These are phyloP conservation scores for Rhinophrynus dorsalis DNA, from an alignment of 2,797 vertebrate species.

Conservation along the genomic window DNA sequence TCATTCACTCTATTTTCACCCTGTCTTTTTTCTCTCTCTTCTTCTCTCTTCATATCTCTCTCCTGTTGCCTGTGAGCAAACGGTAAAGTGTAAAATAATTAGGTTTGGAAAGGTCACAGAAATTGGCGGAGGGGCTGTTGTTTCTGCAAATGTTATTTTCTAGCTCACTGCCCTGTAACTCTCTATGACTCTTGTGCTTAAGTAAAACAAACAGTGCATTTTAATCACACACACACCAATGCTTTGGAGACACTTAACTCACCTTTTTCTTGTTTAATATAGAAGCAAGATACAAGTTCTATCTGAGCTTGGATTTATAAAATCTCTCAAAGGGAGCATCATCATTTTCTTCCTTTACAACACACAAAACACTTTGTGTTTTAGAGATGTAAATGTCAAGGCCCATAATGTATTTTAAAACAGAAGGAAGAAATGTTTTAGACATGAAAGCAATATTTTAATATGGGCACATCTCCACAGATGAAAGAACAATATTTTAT, in stretches of 20 bases:
- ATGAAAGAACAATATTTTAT: no score
- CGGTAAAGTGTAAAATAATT: conserved; percentile 62
- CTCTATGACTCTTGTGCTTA: conserved; percentile 59
- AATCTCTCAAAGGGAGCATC: not conserved
- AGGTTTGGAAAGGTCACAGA: conserved; percentile 67
- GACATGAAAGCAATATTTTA: no score
- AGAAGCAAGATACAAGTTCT: fast-evolving
- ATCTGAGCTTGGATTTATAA: not conserved
- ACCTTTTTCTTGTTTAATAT: conserved; percentile 29
- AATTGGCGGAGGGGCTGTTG: conserved; percentile 57
- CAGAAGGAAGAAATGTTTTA: not conserved
- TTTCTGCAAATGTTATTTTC: conserved; percentile 82
- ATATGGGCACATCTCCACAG: no score
- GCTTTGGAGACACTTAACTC: conserved; percentile 45
- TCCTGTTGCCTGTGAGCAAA: conserved; percentile 38
- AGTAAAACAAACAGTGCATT: conserved; percentile 71
- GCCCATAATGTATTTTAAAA: conserved; percentile 13
- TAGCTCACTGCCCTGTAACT: conserved; percentile 78
- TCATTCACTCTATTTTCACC: conserved; percentile 45
- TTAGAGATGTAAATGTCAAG: conserved; percentile 29
- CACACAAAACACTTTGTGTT: conserved; percentile 8
- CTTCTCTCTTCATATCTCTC: conserved; percentile 43
- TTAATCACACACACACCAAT: conserved; percentile 59
- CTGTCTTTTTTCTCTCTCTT: conserved; percentile 25
- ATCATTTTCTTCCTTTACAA: conserved; percentile 21